phyloP scores from a whole-genome alignment of 1,140 invertebrate species.

The Leptopilina clavipes region DNA sequence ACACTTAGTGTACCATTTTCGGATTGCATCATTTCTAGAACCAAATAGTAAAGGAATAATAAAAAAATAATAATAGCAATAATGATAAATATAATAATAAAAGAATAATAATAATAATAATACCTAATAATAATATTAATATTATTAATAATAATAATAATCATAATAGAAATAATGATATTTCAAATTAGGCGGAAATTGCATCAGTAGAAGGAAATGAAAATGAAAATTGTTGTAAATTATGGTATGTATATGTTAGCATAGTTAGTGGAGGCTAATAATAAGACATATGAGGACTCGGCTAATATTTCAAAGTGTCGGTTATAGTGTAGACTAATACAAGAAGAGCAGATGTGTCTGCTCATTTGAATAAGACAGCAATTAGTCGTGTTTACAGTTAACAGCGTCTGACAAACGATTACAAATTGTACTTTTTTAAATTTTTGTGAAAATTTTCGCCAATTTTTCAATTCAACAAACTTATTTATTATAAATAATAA shows the following conservation, averaged over 20 bases:
- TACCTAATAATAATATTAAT: too few relatives aligned
- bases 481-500: too few relatives aligned
- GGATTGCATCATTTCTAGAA: too few relatives aligned
- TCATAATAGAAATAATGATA: too few relatives aligned
- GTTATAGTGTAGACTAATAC: slow-evolving; percentile 50
- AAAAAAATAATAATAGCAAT: too few relatives aligned
- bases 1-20: neutral
- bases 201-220: neutral
- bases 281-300: slow-evolving; percentile 48
- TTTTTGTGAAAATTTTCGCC: neutral
- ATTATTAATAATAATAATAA: too few relatives aligned
- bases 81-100: too few relatives aligned
- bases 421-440: slow-evolving; percentile 63
- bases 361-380: slow-evolving; percentile 73
- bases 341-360: slow-evolving; percentile 48
- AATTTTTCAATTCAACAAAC: too few relatives aligned
- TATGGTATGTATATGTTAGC: neutral
- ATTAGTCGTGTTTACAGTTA: slow-evolving; percentile 71
- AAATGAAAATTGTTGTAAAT: neutral
- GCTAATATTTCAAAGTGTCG: slow-evolving; percentile 56
- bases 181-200: too few relatives aligned
- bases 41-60: too few relatives aligned
- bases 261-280: slow-evolving; percentile 33
- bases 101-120: too few relatives aligned
- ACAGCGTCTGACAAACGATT: slow-evolving; percentile 71